phyloP scores from a whole-genome alignment of 2,797 vertebrate species.

The Gadopsis marmoratus region DNA sequence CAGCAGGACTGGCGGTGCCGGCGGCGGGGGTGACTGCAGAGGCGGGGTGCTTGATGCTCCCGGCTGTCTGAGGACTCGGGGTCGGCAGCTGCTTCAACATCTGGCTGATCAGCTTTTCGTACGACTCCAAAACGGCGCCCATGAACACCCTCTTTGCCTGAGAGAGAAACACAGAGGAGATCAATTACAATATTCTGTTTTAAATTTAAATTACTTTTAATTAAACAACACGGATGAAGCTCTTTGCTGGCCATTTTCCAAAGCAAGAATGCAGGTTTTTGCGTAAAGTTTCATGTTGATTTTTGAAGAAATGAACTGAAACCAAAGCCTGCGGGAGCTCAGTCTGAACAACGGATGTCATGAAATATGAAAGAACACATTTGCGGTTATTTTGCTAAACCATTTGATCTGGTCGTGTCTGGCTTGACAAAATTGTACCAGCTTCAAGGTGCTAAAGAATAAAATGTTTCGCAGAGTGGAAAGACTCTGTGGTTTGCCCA shows the following conservation, averaged over 20 bases:
- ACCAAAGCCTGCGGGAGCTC: background rate
- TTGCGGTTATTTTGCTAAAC: background rate
- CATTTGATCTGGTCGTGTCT: background rate
- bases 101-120: conserved; percentile 55
- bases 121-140: conserved; percentile 56
- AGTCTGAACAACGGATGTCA: background rate
- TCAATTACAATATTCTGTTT: background rate
- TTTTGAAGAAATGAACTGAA: background rate
- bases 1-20: fast-evolving
- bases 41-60: fast-evolving
- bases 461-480: conserved; percentile 38
- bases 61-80: background rate
- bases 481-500: conserved; percentile 47
- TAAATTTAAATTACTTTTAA: background rate
- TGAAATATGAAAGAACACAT: background rate
- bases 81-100: conserved; percentile 64
- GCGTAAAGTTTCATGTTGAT: background rate
- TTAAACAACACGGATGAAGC: background rate
- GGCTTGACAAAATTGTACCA: background rate
- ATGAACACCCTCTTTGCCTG: conserved; percentile 59
- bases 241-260: background rate
- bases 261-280: background rate
- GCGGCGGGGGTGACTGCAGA: fast-evolving
- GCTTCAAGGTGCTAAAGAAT: background rate
- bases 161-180: background rate